Percentiles rank a stretch among this genome's conserved stretches.
phyloP scores from a whole-genome alignment of 2,797 vertebrate species.

The Orientallactaga sibirica region DNA sequence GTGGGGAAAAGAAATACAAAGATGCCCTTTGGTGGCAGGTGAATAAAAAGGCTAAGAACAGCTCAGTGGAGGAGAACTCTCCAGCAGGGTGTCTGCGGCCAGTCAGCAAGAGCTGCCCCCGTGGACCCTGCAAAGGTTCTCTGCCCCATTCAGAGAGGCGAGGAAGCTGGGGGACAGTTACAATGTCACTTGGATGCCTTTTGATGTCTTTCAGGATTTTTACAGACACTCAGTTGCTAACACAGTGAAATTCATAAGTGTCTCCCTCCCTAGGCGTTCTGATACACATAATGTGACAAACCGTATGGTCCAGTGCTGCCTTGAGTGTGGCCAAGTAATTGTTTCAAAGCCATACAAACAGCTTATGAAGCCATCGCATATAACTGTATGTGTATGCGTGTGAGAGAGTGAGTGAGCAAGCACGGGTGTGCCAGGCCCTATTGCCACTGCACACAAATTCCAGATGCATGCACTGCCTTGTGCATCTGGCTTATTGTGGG shows the following conservation, averaged over 20 bases:
- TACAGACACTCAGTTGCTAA: background rate
- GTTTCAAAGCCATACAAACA: background rate
- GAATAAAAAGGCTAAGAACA: background rate
- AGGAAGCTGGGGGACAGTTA: background rate
- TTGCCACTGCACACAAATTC: too few species aligned
- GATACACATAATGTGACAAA: background rate
- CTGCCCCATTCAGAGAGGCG: background rate
- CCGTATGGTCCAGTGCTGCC: background rate
- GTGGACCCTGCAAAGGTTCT: background rate
- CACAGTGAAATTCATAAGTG: background rate
- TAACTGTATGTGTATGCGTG: background rate
- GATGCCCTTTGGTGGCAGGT: background rate
- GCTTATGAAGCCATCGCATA: background rate
- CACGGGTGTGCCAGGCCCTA: too few species aligned
- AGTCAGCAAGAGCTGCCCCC: background rate
- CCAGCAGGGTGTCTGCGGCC: background rate
- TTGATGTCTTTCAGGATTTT: background rate
- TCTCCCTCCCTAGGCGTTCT: background rate
- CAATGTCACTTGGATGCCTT: background rate
- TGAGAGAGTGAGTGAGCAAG: too few species aligned
- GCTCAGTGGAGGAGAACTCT: background rate
- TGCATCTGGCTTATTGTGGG: too few species aligned
- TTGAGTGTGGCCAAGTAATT: slow-evolving; percentile 3
- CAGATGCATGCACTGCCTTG: too few species aligned
- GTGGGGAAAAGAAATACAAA: background rate